Conservation (phyloP, 2,113 vertebrate genomes). For the Sterna hirundo region DNA sequence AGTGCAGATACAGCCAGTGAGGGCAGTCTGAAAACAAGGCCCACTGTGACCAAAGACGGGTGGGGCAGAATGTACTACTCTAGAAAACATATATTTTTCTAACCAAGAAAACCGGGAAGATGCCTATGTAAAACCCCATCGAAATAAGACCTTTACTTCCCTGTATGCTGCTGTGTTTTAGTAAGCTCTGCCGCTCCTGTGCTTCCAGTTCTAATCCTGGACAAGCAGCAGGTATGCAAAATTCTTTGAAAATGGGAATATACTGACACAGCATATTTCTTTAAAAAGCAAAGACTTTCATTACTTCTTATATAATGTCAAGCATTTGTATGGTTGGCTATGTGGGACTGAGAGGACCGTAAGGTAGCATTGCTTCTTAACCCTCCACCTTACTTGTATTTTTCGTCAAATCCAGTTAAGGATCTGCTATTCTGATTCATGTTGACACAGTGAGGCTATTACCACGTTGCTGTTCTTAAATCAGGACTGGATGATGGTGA, state of each 20-base stretch:
- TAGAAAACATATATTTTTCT: background rate
- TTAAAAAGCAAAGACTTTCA: background rate
- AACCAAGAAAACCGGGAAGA: background rate
- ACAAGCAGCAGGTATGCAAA: background rate
- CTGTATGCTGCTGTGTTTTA: background rate
- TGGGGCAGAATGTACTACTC: background rate
- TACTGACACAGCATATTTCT: background rate
- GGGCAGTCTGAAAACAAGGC: background rate
- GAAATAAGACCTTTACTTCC: background rate
- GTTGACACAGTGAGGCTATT: background rate
- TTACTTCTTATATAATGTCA: background rate
- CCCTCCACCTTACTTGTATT: background rate
- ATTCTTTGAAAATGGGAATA: background rate
- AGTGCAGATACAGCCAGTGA: background rate
- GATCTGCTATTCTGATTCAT: background rate
- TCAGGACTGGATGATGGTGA: background rate
- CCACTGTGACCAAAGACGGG: background rate
- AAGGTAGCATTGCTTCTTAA: background rate
- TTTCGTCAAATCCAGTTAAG: background rate
- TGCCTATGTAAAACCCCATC: background rate
- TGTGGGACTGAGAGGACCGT: background rate
- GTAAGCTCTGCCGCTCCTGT: background rate
- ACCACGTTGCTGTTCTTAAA: background rate
- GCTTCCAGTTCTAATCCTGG: background rate
- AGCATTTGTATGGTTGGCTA: background rate